Base-by-base conservation (phyloP, 2,113 vertebrate species). In the Ursus arctos region DNA sequence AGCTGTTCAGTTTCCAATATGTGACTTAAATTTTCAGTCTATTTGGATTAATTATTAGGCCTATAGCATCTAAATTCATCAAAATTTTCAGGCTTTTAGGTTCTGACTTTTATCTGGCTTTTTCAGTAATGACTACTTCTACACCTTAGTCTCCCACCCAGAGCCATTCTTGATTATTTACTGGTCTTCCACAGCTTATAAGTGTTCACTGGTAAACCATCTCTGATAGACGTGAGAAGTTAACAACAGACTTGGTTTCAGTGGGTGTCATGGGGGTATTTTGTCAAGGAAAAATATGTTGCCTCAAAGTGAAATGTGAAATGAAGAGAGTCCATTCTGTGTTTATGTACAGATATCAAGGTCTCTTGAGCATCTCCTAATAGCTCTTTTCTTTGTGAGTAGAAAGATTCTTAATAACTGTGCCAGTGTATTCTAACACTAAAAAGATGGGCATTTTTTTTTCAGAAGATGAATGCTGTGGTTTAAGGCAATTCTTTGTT, bases 251-350 rank as follows among this genome's bases (percentile, higher is more conserved):
- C n/a, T 95, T 89, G 53, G 28, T 61, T 87, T 96, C 49, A 33
- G 8, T 40, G 1, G 4, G 22, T 84, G 31, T 40, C 55, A 14
- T 69, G n/a, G 80, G 28, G 10, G 69, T 95, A 47, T 36, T 57
- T 69, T 83, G n/a, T 95, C 89, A 94, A 69, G 71, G 21, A 72
- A 97, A 95, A 94, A 43, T 7, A 72, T 16, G 65, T 43, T 87
- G 53, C 6, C 53, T 87, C 15, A 55, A 40, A 87, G 61, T 49
- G 21, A 92, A 91, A 85, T 72, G 40, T 28, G 80, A 96, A 40
- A 31, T 15, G 1, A 83, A 71, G 67, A 88, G 15, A 92, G 36
- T 85, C 72, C 18, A 16, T 86, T 82, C 33, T 51, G 53, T 43
- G 7, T 92, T 87, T 92, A 57, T 59, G 36, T 36, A 67, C 14